Evolutionary conservation across 2,888 invertebrate species (phyloP), one percentile per base, ranked within the genome.

Genomic region (Hermodice carunculata): DNA sequence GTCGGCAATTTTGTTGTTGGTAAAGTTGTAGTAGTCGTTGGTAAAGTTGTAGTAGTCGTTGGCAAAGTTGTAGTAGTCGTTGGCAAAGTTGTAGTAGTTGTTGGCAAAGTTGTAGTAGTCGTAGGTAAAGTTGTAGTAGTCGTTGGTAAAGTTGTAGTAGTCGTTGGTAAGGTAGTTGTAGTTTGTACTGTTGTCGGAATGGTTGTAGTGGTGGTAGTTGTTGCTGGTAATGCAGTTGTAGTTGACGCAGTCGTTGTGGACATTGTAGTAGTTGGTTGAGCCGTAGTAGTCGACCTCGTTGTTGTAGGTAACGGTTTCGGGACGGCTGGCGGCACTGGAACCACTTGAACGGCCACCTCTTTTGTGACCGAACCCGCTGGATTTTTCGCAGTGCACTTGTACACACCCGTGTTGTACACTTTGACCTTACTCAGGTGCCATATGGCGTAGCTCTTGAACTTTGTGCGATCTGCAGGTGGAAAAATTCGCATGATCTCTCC

Each of bases 401-500:
- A 69, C 44, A 37, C 46, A 14, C 69, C 69, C 3, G 52, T 54
- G 46, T 22, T 42, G 2, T 58, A 43, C 32, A 29, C 24, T 17
- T 24, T 58, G 19, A 61, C 61, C 3, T 28, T 19, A 19, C 43
- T 42, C 24, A 61, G 44, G 22, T 31, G 19, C 54, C 53, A 54
- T 3, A 42, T 34, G 46, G 37, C 52, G 17, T 22, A 26, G 11
- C 44, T 61, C 26, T 46, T 43, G 24, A 44, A 46, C 14, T 24
- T 52, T n/a, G 59, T 64, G 40, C 66, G 32, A 51, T 70, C 49
- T 11, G 40, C 31, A 3, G 67, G 53, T 17, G 70, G 68, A 11
- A 66, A 61, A 17, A 69, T 58, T 48, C 61, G 63, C 43, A 69
- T 28, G 19, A 46, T 44, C 34, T 69, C 70, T 5, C 64, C 68